Evolutionary conservation across 2,113 vertebrate species (phyloP), one percentile per base, ranked within the genome.

Genomic region (Pterocles orientalis): DNA sequence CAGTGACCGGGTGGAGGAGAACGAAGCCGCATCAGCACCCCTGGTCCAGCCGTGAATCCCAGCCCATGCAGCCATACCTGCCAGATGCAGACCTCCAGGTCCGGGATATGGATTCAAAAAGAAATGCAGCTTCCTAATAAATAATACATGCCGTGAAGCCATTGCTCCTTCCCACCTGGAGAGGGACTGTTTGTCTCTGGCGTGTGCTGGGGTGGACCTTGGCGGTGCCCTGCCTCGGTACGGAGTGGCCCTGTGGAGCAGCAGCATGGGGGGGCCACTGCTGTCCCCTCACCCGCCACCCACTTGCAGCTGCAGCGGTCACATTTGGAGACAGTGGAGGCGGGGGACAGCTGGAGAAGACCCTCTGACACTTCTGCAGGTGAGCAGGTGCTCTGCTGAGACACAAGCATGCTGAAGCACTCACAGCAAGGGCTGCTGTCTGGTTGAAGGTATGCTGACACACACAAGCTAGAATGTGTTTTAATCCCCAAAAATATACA

Each of bases 121-220:
- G 11, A 81, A 82, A 71, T 3, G 11, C 29, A 53, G 7, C 39
- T 64, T 78, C 45, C 45, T 26, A 62, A 50, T 29, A 86, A 83
- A n/a, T 4, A 39, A 53, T 12, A 68, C 89, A 48, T 6, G 4
- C 34, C 53, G 14, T 13, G 20, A 66, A 86, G 36, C 33, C 58
- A 25, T 39, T n/a, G 36, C 18, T 92, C 57, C 69, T 21, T 51
- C 73, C 34, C 2, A 2, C 9, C 20, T 45, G 28, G 56, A 0
- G 1, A 86, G 65, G n/a, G 25, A 29, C 0, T 0, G 15, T 39
- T 94, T 77, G 33, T 60, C 39, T 53, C 41, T 8, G 3, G 41
- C 17, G 0, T 6, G 28, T 26, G 31, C 33, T 0, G 0, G 28
- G 12, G 12, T 7, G 15, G 53, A 31, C 20, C 48, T 36, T 43